Evolutionary conservation across 2,888 invertebrate species (phyloP).

Genomic region (Corythucha ciliata): DNA sequence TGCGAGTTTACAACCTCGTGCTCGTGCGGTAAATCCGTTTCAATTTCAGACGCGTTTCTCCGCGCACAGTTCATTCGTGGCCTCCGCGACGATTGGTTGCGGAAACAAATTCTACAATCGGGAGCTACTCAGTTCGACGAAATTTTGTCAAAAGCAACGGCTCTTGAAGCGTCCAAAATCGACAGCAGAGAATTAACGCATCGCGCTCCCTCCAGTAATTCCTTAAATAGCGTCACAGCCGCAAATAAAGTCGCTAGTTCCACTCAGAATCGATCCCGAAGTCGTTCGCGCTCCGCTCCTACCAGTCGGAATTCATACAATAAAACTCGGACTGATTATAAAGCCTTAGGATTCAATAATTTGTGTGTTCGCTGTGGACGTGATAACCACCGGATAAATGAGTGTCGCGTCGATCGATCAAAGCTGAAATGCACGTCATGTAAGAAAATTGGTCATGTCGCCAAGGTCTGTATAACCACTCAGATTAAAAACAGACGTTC

Average conservation of each 20-base stretch:
- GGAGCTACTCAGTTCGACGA: slow-evolving; percentile 2
- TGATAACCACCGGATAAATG: slow-evolving; percentile 12
- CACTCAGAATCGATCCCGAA: not conserved
- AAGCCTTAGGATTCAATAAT: slow-evolving; percentile 10
- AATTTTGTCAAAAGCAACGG: slow-evolving; percentile 6
- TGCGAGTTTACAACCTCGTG: slow-evolving; percentile 5
- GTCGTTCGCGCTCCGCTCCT: not conserved
- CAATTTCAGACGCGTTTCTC: slow-evolving; percentile 6
- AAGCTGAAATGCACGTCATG: slow-evolving; percentile 15
- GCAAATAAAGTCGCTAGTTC: slow-evolving; percentile 5
- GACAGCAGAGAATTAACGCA: not conserved
- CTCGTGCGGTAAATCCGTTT: not conserved
- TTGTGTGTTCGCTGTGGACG: slow-evolving; percentile 15
- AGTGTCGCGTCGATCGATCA: slow-evolving; percentile 8
- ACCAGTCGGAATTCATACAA: not conserved
- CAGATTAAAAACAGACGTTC: not conserved
- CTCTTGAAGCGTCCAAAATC: slow-evolving; percentile 11
- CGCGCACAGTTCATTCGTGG: slow-evolving; percentile 15
- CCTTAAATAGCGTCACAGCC: not conserved
- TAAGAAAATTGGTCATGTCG: slow-evolving; percentile 10
- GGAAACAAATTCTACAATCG: slow-evolving; percentile 10
- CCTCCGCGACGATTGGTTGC: slow-evolving; percentile 9
- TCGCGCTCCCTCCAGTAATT: not conserved
- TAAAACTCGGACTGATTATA: not conserved
- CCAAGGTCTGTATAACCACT: slow-evolving; percentile 17